Evolutionary conservation across 2,113 vertebrate species (phyloP).

Genomic region (Clarias batrachus): DNA sequence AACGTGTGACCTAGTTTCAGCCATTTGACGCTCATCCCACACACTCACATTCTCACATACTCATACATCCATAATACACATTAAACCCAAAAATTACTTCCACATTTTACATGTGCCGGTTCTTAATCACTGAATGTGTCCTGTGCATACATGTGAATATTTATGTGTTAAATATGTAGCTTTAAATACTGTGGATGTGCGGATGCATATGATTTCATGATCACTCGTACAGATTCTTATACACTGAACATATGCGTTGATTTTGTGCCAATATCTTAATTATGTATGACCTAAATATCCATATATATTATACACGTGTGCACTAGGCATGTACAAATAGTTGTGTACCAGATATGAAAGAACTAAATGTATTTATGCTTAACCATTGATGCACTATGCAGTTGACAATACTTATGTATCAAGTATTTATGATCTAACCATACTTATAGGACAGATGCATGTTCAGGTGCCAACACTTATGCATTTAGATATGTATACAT

Average conservation of each 20-base stretch:
- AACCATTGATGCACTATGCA: neutral
- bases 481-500: neutral
- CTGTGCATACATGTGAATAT: neutral
- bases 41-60: neutral
- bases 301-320: neutral
- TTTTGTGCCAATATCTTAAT: too few relatives aligned
- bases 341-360: neutral
- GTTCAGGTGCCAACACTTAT: neutral
- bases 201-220: neutral
- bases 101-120: neutral
- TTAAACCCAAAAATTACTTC: neutral
- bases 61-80: neutral
- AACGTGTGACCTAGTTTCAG: conserved; percentile 32
- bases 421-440: neutral
- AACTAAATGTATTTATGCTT: neutral
- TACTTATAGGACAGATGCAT: neutral
- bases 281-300: too few relatives aligned
- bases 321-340: neutral
- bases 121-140: neutral
- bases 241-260: too few relatives aligned
- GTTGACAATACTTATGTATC: neutral
- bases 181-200: too few relatives aligned
- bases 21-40: neutral
- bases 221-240: neutral
- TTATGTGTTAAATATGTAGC: neutral